Evolutionary conservation across 2,888 invertebrate species (phyloP), one percentile per base, ranked within the genome.

Genomic region (Drosophila antonietae): DNA sequence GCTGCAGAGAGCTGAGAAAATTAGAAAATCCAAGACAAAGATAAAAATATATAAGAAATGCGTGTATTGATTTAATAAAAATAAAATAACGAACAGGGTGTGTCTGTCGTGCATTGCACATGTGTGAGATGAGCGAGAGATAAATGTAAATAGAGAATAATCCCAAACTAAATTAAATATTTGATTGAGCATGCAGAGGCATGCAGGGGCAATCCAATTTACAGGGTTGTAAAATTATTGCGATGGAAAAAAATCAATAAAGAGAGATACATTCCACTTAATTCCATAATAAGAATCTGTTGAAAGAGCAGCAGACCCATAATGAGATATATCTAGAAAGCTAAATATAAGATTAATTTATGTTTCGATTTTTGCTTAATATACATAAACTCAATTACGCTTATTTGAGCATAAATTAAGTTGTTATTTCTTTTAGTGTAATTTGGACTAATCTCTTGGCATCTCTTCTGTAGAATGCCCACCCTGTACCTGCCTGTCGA

Each of bases 41-140:
- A 84, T 89, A 84, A 81, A 84, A 81, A 83, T 83, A 88, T 88
- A 84, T 86, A 87, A 79, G 85, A 82, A 86, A 89, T 84, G 80
- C 78, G 80, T 76, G 72, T 82, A 86, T 86, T 88, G 89, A 86
- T 89, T 86, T 89, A 84, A 86, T 86, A 82, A 72, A 84, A 86
- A 82, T 78, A 80, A 78, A 77, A 71, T 68, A 67, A 74, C 64
- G 78, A 63, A 78, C 82, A 89, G 85, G 88, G 89, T 78, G 82
- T 51, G 18, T 55, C 23, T 12, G 14, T 14, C 39, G n/a, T 3
- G 5, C 44, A 33, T 3, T 33, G 15, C 37, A 51, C 51, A 12
- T 28, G 35, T 28, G 35, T 37, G 47, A 35, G 20, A 57, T 60
- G 28, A 23, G 35, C 39, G 35, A 2, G 31, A 35, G 35, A 31